These are phyloP conservation scores for Emydocephalus ijimae DNA, from an alignment of 2,113 vertebrate genomes.

Conservation along the genomic window DNA sequence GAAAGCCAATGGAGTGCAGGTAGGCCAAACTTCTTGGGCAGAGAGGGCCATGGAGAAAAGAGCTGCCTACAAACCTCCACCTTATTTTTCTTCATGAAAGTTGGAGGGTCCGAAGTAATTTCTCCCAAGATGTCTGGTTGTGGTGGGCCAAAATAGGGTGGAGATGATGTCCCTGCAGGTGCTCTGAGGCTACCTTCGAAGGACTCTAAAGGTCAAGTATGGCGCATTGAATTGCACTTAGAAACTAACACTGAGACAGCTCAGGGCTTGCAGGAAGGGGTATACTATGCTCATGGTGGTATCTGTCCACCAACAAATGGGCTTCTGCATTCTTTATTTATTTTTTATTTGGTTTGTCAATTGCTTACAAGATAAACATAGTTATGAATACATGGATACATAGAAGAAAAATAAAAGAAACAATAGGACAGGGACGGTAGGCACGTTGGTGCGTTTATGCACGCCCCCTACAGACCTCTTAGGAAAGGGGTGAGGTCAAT, in stretches of 20 bases:
- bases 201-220: background rate
- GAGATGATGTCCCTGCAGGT: background rate
- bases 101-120: background rate
- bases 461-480: no score
- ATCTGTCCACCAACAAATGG: no score
- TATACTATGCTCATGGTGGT: background rate
- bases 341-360: no score
- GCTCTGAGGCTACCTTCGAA: background rate
- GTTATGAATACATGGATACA: no score
- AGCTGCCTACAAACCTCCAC: background rate
- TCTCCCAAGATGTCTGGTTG: background rate
- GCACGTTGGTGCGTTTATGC: no score
- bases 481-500: no score
- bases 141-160: background rate
- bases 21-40: background rate
- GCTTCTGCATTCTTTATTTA: no score
- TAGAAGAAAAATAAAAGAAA: no score
- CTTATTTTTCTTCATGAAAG: background rate
- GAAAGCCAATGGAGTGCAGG: background rate
- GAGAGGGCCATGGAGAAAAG: background rate
- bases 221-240: background rate
- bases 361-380: no score
- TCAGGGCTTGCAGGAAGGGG: background rate
- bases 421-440: no score
- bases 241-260: background rate